A percentile compares a stretch with the other conserved stretches of the same genome.
Conservation (phyloP, 2,797 vertebrate species). For the Galaxias olidus region DNA sequence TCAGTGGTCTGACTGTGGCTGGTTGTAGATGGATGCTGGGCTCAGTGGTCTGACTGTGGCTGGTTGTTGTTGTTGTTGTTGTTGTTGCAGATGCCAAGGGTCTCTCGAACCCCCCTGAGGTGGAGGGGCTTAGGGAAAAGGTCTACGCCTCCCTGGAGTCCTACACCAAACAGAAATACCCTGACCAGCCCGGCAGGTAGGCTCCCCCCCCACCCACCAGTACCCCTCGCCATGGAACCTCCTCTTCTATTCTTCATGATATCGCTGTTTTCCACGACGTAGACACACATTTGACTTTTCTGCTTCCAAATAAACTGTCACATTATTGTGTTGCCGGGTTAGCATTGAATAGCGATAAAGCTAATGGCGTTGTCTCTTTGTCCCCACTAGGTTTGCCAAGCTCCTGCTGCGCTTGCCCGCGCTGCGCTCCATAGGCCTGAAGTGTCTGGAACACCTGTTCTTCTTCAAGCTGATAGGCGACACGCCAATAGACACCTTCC, state of each 20-base stretch:
- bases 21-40: neutral
- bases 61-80: neutral
- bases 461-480: conserved; percentile 98
- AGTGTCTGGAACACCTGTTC: conserved; percentile 95
- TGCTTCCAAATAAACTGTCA: no score
- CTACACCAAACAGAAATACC: conserved; percentile 96
- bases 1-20: no score
- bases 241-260: no score
- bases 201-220: conserved; percentile 7
- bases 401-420: conserved; percentile 90
- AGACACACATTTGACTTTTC: no score
- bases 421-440: conserved; percentile 91
- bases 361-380: neutral
- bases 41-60: conserved; percentile 5
- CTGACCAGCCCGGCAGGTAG: conserved; percentile 93
- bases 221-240: neutral
- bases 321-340: no score
- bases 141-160: conserved; percentile 94
- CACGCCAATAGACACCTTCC: conserved; percentile 96
- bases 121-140: conserved; percentile 90
- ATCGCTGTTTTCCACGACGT: no score
- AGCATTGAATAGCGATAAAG: no score
- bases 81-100: conserved; percentile 88
- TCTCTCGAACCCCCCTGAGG: conserved; percentile 88
- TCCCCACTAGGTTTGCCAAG: conserved; percentile 87